These are phyloP conservation scores for Enhydra lutris DNA, from an alignment of 2,113 vertebrate species.

Conservation along the genomic window DNA sequence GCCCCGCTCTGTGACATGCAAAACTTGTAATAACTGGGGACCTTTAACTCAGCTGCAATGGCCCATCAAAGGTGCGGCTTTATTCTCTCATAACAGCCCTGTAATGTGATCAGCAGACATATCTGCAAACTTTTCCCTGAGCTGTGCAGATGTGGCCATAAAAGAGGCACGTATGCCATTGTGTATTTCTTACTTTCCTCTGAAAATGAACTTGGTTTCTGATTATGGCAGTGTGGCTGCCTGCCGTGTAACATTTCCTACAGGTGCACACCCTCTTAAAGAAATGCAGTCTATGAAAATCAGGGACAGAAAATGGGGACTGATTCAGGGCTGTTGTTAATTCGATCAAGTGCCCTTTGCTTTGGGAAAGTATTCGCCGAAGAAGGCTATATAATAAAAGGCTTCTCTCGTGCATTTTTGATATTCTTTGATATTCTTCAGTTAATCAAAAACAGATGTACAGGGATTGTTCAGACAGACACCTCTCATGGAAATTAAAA, in stretches of 20 bases:
- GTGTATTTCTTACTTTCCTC: constrained; percentile 71
- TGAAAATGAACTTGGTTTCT: constrained; percentile 72
- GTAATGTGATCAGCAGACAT: constrained; percentile 81
- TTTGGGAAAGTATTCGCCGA: constrained; percentile 26
- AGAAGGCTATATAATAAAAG: constrained; percentile 1
- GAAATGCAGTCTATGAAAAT: constrained; percentile 52
- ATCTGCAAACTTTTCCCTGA: constrained; percentile 78
- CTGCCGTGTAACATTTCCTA: constrained; percentile 43
- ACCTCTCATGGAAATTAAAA: neutral
- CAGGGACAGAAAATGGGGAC: neutral
- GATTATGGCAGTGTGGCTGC: constrained; percentile 38
- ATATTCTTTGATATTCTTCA: neutral
- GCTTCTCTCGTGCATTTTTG: neutral
- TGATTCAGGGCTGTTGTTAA: neutral
- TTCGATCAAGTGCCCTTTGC: constrained; percentile 11
- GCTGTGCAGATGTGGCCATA: constrained; percentile 82
- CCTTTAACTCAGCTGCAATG: constrained; percentile 76
- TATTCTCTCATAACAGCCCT: constrained; percentile 76
- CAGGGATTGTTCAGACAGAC: constrained; percentile 32
- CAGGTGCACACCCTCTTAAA: constrained; percentile 60
- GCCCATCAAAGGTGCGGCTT: constrained; percentile 76
- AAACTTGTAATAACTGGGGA: constrained; percentile 76
- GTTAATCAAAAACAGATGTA: neutral
- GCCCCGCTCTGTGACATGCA: constrained; percentile 70
- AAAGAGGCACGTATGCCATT: constrained; percentile 75